Percentiles rank a stretch among this genome's conserved stretches.
These are phyloP conservation scores for Neofelis nebulosa DNA, from an alignment of 2,113 vertebrate species.

Conservation along the genomic window DNA sequence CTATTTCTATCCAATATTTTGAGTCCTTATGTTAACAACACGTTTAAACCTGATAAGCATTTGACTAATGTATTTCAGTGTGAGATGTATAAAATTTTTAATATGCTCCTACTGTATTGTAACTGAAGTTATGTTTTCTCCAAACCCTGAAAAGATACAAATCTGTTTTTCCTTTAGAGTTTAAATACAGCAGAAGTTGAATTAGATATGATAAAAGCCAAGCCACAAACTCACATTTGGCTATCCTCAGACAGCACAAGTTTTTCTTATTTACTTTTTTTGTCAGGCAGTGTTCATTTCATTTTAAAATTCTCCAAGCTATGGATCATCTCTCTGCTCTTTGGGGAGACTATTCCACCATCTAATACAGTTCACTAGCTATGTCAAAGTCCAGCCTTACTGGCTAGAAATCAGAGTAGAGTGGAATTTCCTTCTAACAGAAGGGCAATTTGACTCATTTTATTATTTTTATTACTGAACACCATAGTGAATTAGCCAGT, in stretches of 20 bases:
- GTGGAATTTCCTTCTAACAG: conserved; percentile 61
- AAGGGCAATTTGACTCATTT: conserved; percentile 67
- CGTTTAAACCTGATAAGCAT: background rate
- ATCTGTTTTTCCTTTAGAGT: background rate
- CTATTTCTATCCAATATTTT: background rate
- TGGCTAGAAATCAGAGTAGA: conserved; percentile 36
- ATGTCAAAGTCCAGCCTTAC: conserved; percentile 63
- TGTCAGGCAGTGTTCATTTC: background rate
- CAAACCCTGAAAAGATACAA: background rate
- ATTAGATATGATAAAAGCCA: background rate
- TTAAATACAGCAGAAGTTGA: background rate
- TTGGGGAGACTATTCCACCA: conserved; percentile 18
- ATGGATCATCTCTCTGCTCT: conserved; percentile 43
- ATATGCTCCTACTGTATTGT: background rate
- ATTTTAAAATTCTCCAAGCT: conserved; percentile 55
- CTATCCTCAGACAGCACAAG: background rate
- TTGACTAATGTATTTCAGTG: background rate
- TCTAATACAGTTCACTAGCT: conserved; percentile 59
- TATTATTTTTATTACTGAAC: conserved; percentile 78
- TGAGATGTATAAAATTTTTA: background rate
- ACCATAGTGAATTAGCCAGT: conserved; percentile 42
- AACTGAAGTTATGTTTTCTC: background rate
- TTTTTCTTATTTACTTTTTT: conserved; percentile 24
- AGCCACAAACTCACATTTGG: background rate
- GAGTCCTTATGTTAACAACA: background rate